Conservation (phyloP, 2,113 vertebrate genomes). For the Grammomys surdaster region DNA sequence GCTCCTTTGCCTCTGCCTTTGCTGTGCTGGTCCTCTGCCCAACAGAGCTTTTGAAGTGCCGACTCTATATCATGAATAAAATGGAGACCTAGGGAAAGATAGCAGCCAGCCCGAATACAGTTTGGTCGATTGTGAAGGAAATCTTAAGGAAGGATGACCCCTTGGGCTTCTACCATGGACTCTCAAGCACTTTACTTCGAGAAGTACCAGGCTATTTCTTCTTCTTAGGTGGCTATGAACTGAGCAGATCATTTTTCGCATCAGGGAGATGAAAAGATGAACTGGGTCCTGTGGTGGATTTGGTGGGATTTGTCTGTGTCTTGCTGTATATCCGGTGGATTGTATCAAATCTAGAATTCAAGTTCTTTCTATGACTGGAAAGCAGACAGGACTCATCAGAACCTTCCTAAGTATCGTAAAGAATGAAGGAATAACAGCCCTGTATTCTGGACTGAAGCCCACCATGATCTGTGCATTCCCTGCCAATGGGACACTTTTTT, state of each 20-base stretch:
- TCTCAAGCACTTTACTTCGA: conserved; percentile 91
- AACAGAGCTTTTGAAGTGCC: too few relatives aligned
- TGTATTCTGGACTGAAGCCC: conserved; percentile 95
- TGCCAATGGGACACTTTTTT: conserved; percentile 94
- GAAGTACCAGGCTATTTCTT: conserved; percentile 96
- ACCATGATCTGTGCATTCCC: conserved; percentile 96
- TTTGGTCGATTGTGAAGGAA: conserved; percentile 93
- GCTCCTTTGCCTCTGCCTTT: too few relatives aligned
- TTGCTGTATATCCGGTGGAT: conserved; percentile 96
- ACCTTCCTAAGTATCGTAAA: conserved; percentile 90
- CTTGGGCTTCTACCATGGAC: conserved; percentile 93
- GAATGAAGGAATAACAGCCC: conserved; percentile 91
- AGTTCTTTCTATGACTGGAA: conserved; percentile 94
- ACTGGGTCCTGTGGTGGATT: conserved; percentile 94
- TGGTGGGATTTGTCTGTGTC: conserved; percentile 96
- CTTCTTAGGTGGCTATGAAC: conserved; percentile 96
- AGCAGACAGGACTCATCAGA: conserved; percentile 92
- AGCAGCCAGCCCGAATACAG: conserved; percentile 80
- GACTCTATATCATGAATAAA: too few relatives aligned
- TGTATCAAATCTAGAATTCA: conserved; percentile 97
- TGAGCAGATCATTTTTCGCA: conserved; percentile 92
- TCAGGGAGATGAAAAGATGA: conserved; percentile 92
- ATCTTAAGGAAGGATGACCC: conserved; percentile 91
- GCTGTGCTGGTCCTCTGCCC: too few relatives aligned
- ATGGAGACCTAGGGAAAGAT: too few relatives aligned